A percentile compares a stretch with the other conserved stretches of the same genome.
Evolutionary conservation across 2,888 invertebrate species (phyloP).

Genomic region (Schizotus pectinicornis): DNA sequence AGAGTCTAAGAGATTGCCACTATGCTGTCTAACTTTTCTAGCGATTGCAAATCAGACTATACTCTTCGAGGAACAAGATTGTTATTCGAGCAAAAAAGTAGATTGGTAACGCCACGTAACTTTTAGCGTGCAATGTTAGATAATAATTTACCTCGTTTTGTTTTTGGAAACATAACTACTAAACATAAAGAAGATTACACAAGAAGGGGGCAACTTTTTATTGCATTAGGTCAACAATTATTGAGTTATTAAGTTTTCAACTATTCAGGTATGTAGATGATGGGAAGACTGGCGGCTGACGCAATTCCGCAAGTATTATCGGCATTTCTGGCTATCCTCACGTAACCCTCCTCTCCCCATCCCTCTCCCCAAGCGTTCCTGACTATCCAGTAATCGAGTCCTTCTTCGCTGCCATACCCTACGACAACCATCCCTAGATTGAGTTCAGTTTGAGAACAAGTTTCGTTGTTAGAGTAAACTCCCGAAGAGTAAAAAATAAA

Average conservation of each 20-base stretch:
- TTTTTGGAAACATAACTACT: too few relatives aligned
- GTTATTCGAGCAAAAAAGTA: too few relatives aligned
- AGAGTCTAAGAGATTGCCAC: too few relatives aligned
- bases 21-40: constrained; percentile 1
- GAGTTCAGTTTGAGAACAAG: constrained; percentile 61
- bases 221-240: too few relatives aligned
- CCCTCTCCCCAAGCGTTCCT: constrained; percentile 69
- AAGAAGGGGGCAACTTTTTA: too few relatives aligned
- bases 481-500: constrained; percentile 83
- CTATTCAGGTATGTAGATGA: too few relatives aligned
- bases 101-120: too few relatives aligned
- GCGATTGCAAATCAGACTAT: not conserved
- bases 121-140: too few relatives aligned
- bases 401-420: constrained; percentile 70
- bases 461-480: constrained; percentile 77
- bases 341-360: constrained; percentile 47
- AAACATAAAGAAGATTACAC: too few relatives aligned
- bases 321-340: constrained; percentile 42
- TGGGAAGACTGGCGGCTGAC: constrained; percentile 76
- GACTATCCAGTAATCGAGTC: constrained; percentile 68
- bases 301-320: constrained; percentile 86
- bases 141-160: too few relatives aligned
- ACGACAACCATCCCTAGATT: constrained; percentile 84
- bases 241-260: too few relatives aligned
- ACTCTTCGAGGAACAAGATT: not conserved